A percentile compares a stretch with the other conserved stretches of the same genome.
Evolutionary conservation across 1,140 invertebrate species (phyloP).

Genomic region (Periplaneta americana): DNA sequence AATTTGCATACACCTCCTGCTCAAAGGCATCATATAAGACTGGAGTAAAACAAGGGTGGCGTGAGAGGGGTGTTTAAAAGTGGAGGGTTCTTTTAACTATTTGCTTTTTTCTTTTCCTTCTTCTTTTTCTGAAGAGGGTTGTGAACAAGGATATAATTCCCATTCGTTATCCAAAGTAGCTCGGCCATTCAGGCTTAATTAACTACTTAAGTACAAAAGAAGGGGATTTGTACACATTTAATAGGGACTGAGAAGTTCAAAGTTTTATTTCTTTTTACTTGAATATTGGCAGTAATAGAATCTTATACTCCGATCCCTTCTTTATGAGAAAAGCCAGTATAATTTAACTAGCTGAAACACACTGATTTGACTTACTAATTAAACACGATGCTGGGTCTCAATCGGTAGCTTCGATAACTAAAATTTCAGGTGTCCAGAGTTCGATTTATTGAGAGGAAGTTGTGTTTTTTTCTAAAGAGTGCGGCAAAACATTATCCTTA

Average conservation of each 20-base stretch:
- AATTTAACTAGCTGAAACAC: no score
- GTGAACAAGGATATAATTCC: not conserved
- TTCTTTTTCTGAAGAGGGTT: not conserved
- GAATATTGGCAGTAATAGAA: no score
- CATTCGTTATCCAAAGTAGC: not conserved
- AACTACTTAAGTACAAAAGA: not conserved
- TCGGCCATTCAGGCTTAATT: not conserved
- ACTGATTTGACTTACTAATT: no score
- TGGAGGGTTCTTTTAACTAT: not conserved
- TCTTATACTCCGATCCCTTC: no score
- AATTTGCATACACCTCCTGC: not conserved
- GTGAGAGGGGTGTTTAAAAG: not conserved
- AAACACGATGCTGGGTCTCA: no score
- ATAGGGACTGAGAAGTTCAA: not conserved
- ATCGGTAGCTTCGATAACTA: no score
- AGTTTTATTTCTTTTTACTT: no score
- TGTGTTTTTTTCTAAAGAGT: no score
- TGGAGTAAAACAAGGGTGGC: not conserved
- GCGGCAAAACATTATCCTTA: no score
- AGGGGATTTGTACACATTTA: not conserved
- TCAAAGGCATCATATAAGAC: not conserved
- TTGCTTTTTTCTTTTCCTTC: not conserved
- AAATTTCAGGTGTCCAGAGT: no score
- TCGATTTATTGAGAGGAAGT: no score
- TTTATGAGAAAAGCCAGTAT: no score